Evolutionary conservation across 1,140 invertebrate genomes (phyloP).

Genomic region (Habropoda laboriosa): DNA sequence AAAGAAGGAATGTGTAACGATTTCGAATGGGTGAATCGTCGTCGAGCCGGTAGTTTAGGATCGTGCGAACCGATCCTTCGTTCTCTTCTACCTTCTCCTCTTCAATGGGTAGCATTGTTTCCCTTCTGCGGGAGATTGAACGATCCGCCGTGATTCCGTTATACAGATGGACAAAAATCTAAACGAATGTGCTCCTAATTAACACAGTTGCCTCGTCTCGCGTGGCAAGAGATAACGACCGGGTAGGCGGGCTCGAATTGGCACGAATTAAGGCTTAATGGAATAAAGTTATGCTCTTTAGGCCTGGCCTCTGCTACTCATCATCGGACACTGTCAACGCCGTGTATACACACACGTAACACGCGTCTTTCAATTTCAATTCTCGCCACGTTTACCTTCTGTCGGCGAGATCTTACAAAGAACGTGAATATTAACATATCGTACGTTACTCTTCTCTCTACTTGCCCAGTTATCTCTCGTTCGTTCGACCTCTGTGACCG

Average conservation of each 20-base stretch:
- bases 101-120: background rate
- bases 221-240: conserved; percentile 49
- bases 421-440: background rate
- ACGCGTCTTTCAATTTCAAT: conserved; percentile 18
- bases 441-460: no score
- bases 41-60: background rate
- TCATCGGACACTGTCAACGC: conserved; percentile 9
- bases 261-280: conserved; percentile 69
- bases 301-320: conserved; percentile 43
- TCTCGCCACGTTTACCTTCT: conserved; percentile 9
- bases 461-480: conserved; percentile 6
- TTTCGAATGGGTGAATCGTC: background rate
- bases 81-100: background rate
- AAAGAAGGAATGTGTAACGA: background rate
- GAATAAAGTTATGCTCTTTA: conserved; percentile 66
- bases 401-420: background rate
- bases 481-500: conserved; percentile 8
- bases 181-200: conserved; percentile 24
- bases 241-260: conserved; percentile 69
- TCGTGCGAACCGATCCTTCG: background rate
- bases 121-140: background rate
- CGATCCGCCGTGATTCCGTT: conserved; percentile 46
- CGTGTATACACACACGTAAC: background rate
- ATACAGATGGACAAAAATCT: background rate
- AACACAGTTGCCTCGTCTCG: conserved; percentile 50